phyloP scores from a whole-genome alignment of 2,888 invertebrate species.

The Ophion slaviceki region DNA sequence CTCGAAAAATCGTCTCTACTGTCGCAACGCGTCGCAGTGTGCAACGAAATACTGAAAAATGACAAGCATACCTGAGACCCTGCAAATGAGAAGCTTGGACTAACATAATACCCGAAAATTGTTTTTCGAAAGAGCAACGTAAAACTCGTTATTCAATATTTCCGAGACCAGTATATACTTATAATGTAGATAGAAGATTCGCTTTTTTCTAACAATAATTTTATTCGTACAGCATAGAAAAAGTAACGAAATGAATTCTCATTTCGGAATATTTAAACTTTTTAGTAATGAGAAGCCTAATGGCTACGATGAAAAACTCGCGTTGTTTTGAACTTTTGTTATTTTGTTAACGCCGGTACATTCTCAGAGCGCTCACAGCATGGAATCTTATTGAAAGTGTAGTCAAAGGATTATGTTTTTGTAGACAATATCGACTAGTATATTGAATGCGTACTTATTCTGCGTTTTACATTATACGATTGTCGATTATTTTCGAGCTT shows the following conservation, averaged over 20 bases:
- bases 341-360: background rate
- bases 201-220: background rate
- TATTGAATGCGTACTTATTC: background rate
- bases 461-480: conserved; percentile 29
- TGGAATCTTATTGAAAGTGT: conserved; percentile 17
- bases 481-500: conserved; percentile 56
- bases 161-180: background rate
- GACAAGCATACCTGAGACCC: background rate
- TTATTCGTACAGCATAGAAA: background rate
- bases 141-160: background rate
- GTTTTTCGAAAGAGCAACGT: background rate
- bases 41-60: background rate
- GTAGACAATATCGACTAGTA: background rate
- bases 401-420: background rate
- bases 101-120: too few relatives aligned
- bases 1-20: background rate
- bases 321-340: background rate
- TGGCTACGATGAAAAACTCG: background rate
- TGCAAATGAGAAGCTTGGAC: background rate
- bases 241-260: background rate
- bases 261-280: background rate
- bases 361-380: conserved; percentile 20
- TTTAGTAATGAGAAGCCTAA: background rate
- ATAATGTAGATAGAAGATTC: background rate
- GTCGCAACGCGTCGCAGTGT: background rate